A percentile compares a stretch with the other conserved stretches of the same genome.
Evolutionary conservation across 2,797 vertebrate species (phyloP).

Genomic region (Pseudotriccus pelzelni): DNA sequence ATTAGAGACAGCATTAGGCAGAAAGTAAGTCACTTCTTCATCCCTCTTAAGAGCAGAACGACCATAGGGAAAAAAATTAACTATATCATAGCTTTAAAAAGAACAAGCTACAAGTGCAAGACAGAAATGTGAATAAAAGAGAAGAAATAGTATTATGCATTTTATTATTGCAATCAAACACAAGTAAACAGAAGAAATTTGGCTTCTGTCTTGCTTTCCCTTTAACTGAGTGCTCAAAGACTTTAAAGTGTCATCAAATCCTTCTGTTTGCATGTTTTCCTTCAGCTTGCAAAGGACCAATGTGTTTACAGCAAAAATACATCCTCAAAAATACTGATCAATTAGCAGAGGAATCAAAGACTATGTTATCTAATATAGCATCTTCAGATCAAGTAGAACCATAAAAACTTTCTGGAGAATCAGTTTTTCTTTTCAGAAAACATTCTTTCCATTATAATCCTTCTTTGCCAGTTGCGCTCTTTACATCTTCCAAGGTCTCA

Average conservation of each 20-base stretch:
- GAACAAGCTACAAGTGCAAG: neutral
- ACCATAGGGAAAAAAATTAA: neutral
- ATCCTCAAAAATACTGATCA: slow-evolving; percentile 21
- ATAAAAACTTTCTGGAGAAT: neutral
- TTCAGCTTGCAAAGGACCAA: neutral
- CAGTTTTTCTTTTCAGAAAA: neutral
- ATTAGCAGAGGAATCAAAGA: slow-evolving; percentile 20
- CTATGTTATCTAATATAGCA: neutral
- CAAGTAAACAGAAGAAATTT: neutral
- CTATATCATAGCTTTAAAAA: neutral
- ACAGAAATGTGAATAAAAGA: neutral
- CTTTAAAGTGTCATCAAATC: neutral
- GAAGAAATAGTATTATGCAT: neutral
- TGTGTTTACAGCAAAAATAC: neutral
- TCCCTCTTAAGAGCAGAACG: neutral
- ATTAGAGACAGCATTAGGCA: neutral
- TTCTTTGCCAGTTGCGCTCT: neutral
- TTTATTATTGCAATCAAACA: neutral
- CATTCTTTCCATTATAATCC: neutral
- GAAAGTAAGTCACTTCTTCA: neutral
- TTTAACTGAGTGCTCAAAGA: neutral
- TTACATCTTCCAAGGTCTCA: neutral
- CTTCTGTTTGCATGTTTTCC: neutral
- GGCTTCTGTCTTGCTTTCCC: neutral
- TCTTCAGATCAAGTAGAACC: slow-evolving; percentile 2